Evolutionary conservation across 2,797 vertebrate genomes (phyloP), one percentile per base, ranked within the genome.

Genomic region (Cyprinella venusta): DNA sequence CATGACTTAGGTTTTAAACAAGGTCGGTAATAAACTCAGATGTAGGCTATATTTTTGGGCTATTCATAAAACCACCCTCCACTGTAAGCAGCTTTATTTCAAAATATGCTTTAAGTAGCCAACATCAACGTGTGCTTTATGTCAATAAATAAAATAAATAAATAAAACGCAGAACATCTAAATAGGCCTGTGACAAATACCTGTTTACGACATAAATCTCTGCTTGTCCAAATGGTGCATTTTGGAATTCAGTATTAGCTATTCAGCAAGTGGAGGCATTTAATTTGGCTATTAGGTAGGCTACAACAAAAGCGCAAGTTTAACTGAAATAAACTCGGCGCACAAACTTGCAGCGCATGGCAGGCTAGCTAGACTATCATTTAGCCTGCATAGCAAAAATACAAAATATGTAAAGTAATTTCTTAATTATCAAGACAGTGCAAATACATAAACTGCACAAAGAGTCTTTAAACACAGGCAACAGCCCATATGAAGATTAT

Each of bases 261-360:
- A 36, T 74, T 30, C n/a, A 76, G 9, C 10, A 40, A 40, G 5
- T 4, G 61, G 3, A 74, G 36, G 50, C 36, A 38, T 61, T 42
- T 21, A 3, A 54, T 8, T 18, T 15, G 64, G 8, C 7, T 36
- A 40, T 26, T 59, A 61, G 2, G 30, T 30, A 30, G 26, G 30
- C n/a, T n/a, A 33, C 54, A 76, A 59, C 54, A 76, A 76, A 56
- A 61, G 72, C n/a, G n/a, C 54, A 61, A 67, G 54, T 61, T n/a
- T 59, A 42, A 40, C 74, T 56, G 19, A 19, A 67, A 76, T 42
- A 26, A 76, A 76, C 71, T 52, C 30, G 9, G 26, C 3, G 30
- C 12, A 4, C 9, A 74, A 52, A 74, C 74, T 76, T 61, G 38
- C 36, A 12, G 54, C 36, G 54, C 54, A 61, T 61, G 54, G 10